Conservation (phyloP, 2,113 vertebrate species). For the Lycaon pictus region DNA sequence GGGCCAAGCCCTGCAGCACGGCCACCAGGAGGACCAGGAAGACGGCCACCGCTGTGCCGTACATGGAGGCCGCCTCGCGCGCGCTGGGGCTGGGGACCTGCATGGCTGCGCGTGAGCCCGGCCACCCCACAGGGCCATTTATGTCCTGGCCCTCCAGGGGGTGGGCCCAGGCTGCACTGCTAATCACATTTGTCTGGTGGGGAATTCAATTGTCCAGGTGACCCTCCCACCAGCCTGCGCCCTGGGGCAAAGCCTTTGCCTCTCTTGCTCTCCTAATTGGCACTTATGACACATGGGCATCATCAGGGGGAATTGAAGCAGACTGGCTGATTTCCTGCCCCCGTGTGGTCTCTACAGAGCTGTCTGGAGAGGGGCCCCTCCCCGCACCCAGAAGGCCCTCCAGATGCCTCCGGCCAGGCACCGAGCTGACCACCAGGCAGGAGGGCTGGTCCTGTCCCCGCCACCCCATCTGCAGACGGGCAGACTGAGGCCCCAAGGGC, state of each 20-base stretch:
- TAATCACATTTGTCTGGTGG: slow-evolving; percentile 95
- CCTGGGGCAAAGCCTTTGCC: slow-evolving; percentile 87
- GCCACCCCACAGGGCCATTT: slow-evolving; percentile 83
- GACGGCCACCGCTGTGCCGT: slow-evolving; percentile 91
- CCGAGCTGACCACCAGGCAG: rapidly evolving
- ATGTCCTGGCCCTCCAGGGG: slow-evolving; percentile 81
- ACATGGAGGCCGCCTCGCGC: slow-evolving; percentile 93
- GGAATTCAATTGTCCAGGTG: slow-evolving; percentile 92
- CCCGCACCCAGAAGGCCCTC: not conserved
- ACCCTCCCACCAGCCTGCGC: slow-evolving; percentile 77
- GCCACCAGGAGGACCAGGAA: slow-evolving; percentile 95
- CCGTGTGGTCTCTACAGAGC: slow-evolving; percentile 55
- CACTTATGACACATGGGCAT: slow-evolving; percentile 92
- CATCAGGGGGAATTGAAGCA: slow-evolving; percentile 88
- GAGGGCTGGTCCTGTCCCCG: not conserved
- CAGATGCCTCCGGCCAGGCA: not conserved
- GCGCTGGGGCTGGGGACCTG: slow-evolving; percentile 83
- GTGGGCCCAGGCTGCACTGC: slow-evolving; percentile 65
- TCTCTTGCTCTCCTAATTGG: slow-evolving; percentile 89
- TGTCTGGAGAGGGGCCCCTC: not conserved
- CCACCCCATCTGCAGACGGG: rapidly evolving
- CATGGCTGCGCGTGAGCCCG: slow-evolving; percentile 66
- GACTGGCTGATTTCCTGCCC: slow-evolving; percentile 70
- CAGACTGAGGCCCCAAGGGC: not conserved
- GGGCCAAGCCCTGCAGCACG: slow-evolving; percentile 88